These are phyloP conservation scores for Mesorhabditis spiculigera DNA, from an alignment of 2,888 invertebrate genomes.

Conservation along the genomic window DNA sequence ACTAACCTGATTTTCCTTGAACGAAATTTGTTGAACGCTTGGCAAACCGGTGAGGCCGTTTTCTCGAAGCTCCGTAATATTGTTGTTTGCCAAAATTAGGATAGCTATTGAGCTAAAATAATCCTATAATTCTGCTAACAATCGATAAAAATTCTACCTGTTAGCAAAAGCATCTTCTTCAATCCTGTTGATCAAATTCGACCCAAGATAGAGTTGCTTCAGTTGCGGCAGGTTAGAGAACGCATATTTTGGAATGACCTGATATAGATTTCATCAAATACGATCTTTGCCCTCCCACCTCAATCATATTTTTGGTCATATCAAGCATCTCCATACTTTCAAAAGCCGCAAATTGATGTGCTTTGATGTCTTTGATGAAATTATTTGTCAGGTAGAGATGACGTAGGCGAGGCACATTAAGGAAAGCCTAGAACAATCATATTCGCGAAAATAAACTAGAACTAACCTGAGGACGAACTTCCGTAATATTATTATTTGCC, in stretches of 20 bases:
- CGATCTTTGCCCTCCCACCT: background rate
- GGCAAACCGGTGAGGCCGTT: conserved; percentile 43
- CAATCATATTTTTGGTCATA: conserved; percentile 39
- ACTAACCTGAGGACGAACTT: conserved; percentile 15
- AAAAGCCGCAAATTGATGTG: conserved; percentile 52
- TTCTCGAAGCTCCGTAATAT: conserved; percentile 35
- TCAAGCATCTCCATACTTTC: conserved; percentile 54
- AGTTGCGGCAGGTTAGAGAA: conserved; percentile 46
- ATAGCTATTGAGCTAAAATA: conserved; percentile 38
- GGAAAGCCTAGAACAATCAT: conserved; percentile 43
- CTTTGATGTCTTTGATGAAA: conserved; percentile 32
- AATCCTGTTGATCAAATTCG: conserved; percentile 22
- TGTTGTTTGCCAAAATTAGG: conserved; percentile 49
- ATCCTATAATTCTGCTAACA: background rate
- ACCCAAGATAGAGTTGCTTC: conserved; percentile 53
- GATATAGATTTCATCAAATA: background rate
- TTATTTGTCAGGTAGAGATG: conserved; percentile 56
- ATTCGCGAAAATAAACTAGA: background rate
- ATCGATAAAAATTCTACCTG: conserved; percentile 15
- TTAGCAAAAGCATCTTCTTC: conserved; percentile 51
- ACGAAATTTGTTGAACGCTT: conserved; percentile 54
- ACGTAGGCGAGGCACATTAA: conserved; percentile 57
- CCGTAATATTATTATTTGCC: conserved; percentile 48
- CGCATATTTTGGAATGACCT: conserved; percentile 24
- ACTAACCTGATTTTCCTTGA: conserved; percentile 48